Evolutionary conservation across 2,797 vertebrate genomes (phyloP).

Genomic region (Sebastes glaucus): DNA sequence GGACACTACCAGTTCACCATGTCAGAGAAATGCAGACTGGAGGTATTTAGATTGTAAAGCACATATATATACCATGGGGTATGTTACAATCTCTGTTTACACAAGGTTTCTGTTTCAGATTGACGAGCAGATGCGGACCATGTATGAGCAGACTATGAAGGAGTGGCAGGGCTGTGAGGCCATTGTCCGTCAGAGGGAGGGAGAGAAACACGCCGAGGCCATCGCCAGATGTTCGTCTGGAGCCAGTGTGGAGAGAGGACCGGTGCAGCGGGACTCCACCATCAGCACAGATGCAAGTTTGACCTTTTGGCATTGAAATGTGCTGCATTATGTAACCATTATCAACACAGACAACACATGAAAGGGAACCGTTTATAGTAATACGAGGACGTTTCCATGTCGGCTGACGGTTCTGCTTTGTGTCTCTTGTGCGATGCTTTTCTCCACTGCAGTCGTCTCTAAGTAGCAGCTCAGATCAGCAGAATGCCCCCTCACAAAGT

Average conservation of each 20-base stretch:
- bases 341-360: neutral
- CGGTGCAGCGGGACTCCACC: conserved; percentile 93
- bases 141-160: conserved; percentile 94
- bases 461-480: conserved; percentile 90
- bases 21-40: conserved; percentile 86
- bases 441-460: conserved; percentile 88
- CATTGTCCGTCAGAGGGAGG: conserved; percentile 93
- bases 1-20: conserved; percentile 96
- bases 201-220: conserved; percentile 92
- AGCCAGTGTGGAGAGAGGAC: conserved; percentile 89
- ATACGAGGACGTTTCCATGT: neutral
- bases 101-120: conserved; percentile 79
- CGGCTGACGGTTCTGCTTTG: conserved; percentile 22
- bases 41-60: conserved; percentile 79
- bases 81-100: neutral
- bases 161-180: conserved; percentile 97
- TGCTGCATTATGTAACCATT: neutral
- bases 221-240: conserved; percentile 94
- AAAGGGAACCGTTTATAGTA: neutral
- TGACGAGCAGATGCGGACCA: conserved; percentile 86
- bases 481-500: conserved; percentile 87
- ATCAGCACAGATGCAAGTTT: conserved; percentile 92
- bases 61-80: neutral
- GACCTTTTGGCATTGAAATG: neutral
- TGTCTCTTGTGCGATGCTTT: conserved; percentile 19